Evolutionary conservation across 2,113 vertebrate genomes (phyloP).

Genomic region (Platycercus adscitus): DNA sequence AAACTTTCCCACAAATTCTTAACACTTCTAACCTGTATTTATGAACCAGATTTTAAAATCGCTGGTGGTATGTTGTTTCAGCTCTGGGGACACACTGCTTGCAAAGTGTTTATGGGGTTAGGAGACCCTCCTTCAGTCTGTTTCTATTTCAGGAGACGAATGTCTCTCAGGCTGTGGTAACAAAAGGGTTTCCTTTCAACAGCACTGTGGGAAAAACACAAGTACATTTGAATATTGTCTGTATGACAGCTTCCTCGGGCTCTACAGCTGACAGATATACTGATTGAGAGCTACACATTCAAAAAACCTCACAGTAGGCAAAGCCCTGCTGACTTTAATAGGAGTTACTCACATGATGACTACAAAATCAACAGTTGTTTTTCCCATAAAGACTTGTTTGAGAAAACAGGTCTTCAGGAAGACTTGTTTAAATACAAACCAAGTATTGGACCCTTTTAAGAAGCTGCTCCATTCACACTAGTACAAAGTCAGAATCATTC

Average conservation of each 20-base stretch:
- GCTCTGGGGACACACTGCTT: neutral
- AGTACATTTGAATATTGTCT: conserved; percentile 44
- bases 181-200: conserved; percentile 17
- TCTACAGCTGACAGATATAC: neutral
- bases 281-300: conserved; percentile 27
- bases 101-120: neutral
- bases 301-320: conserved; percentile 26
- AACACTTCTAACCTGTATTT: neutral
- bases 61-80: neutral
- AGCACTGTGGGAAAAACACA: conserved; percentile 49
- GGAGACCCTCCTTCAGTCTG: neutral
- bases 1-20: conserved; percentile 56
- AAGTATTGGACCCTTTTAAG: neutral
- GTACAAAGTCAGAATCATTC: neutral
- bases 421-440: neutral
- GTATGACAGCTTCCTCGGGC: conserved; percentile 51
- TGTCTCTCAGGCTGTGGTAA: neutral
- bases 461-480: neutral
- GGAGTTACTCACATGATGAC: neutral
- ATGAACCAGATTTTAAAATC: neutral
- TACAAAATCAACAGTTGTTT: conserved; percentile 6
- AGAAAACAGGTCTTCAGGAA: neutral
- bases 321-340: neutral
- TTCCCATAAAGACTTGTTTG: conserved; percentile 1
- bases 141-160: neutral